Evolutionary conservation across 2,797 vertebrate species (phyloP), one percentile per base, ranked within the genome.

Genomic region (Takifugu ocellatus): DNA sequence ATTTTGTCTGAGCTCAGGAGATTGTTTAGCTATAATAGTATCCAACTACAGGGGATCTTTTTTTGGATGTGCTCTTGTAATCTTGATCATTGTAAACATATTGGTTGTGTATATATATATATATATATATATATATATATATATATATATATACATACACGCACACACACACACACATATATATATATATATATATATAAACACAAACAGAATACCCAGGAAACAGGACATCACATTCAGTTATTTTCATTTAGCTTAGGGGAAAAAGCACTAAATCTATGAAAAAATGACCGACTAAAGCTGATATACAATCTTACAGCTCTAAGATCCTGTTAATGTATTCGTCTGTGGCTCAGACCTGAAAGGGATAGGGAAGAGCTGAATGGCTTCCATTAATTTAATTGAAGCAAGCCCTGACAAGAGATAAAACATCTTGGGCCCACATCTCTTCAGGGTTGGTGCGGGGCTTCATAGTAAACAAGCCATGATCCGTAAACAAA

Each of bases 351-450:
- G 88, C 90, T 82, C 81, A 86, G 90, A 90, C 91, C 92, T 96
- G 93, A 92, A 91, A 70, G 59, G 91, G 88, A 89, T 90, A 92
- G 90, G 92, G 91, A 90, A 76, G 86, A 90, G 87, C 92, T 97
- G 95, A 98, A 96, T 96, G 93, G 92, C 93, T 96, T 89, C 95
- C 96, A 99, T 98, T 99, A 98, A 97, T 98, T 97, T 98, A 98
- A 99, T 98, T 97, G 96, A 96, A 96, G 94, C 86, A 74, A 93
- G 93, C 93, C 90, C 91, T 90, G 93, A 94, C 94, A 95, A 94
- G 93, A 97, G 94, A 97, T 96, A 96, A 97, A 99, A 96, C 94
- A 94, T 95, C 91, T 92, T 89, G 83, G 90, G 82, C 89, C 92
- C 89, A 91, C 90, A 92, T 94, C 94, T 95, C 95, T 94, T 93